Evolutionary conservation across 2,797 vertebrate species (phyloP).

Genomic region (Psittacula echo): DNA sequence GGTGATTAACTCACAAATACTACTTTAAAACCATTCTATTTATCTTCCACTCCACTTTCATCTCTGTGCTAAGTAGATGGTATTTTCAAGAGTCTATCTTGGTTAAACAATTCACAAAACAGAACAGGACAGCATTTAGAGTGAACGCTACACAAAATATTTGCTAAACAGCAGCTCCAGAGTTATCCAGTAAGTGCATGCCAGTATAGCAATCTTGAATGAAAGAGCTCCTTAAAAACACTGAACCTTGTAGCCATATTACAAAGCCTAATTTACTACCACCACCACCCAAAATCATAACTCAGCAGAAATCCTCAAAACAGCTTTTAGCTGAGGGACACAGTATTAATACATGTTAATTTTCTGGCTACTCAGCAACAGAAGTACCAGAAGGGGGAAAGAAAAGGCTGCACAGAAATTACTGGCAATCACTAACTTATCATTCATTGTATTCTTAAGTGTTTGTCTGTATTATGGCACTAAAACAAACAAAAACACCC

Average conservation of each 20-base stretch:
- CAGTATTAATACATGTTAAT: neutral
- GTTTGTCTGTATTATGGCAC: neutral
- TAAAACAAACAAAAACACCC: neutral
- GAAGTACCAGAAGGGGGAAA: neutral
- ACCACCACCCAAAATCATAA: neutral
- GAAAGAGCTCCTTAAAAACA: neutral
- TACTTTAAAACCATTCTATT: conserved; percentile 52
- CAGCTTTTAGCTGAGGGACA: neutral
- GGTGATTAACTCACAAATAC: conserved; percentile 35
- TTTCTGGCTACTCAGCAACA: neutral
- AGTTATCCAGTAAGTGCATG: neutral
- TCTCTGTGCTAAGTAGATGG: neutral
- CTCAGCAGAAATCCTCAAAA: neutral
- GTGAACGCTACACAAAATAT: neutral
- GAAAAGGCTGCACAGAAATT: neutral
- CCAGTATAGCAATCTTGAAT: neutral
- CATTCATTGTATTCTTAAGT: neutral
- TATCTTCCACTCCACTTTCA: conserved; percentile 44
- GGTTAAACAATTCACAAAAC: conserved; percentile 1
- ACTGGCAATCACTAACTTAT: neutral
- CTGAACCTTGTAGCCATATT: neutral
- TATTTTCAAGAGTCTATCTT: conserved; percentile 4
- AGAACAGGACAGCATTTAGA: neutral
- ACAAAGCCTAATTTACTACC: neutral
- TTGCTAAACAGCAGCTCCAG: neutral